phyloP scores from a whole-genome alignment of 2,888 invertebrate species.

The Caenorhabditis imperialis region DNA sequence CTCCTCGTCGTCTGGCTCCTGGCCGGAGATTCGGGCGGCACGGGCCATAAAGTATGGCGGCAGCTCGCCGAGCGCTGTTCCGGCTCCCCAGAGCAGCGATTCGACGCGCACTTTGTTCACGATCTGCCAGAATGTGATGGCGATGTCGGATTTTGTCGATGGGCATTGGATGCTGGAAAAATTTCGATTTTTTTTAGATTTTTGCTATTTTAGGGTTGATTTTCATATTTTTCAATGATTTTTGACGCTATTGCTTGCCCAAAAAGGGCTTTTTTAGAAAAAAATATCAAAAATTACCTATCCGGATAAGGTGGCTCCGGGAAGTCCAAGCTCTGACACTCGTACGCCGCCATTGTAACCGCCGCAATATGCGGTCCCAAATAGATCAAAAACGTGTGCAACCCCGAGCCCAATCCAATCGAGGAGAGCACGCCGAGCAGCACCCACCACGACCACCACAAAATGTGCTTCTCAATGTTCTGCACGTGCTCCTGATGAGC shows the following conservation, averaged over 20 bases:
- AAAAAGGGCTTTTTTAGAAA: neutral
- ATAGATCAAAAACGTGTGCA: constrained; percentile 98
- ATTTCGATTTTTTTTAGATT: too few species aligned
- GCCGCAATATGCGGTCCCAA: constrained; percentile 99
- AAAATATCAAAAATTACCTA: constrained; percentile 78
- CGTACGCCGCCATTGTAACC: constrained; percentile 97
- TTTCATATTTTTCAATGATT: too few species aligned
- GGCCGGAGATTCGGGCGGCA: constrained; percentile 82
- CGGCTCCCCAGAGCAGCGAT: constrained; percentile 91
- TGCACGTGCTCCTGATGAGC: constrained; percentile 77
- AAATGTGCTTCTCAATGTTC: constrained; percentile 77
- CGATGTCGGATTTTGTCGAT: constrained; percentile 30
- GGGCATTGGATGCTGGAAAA: constrained; percentile 90
- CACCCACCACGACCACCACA: constrained; percentile 88
- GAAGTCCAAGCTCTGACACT: constrained; percentile 94
- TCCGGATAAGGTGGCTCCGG: constrained; percentile 98
- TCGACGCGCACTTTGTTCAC: constrained; percentile 95
- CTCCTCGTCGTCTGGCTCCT: constrained; percentile 83
- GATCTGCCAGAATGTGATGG: constrained; percentile 90
- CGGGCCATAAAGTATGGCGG: constrained; percentile 99
- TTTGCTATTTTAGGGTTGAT: too few species aligned
- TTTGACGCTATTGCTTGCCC: too few species aligned
- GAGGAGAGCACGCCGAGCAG: constrained; percentile 95
- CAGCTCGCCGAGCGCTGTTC: constrained; percentile 97
- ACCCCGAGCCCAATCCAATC: constrained; percentile 95